These are phyloP conservation scores for Paramormyrops kingsleyae DNA, from an alignment of 2,113 vertebrate species.

Conservation along the genomic window DNA sequence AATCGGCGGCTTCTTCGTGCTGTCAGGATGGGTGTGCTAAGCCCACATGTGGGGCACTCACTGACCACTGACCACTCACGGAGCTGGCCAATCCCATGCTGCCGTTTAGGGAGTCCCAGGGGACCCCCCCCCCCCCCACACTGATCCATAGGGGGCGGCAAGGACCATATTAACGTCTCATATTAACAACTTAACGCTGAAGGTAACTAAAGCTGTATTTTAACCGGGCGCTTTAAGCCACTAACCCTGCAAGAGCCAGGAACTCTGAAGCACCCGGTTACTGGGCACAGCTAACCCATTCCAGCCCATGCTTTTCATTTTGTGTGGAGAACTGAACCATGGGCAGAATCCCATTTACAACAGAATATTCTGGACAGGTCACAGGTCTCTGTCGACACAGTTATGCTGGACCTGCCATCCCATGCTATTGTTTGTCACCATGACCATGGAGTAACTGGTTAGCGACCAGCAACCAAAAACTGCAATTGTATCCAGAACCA, in stretches of 20 bases:
- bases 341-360: neutral
- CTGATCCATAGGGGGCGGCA: neutral
- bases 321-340: neutral
- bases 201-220: slow-evolving; percentile 43
- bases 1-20: neutral
- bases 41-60: neutral
- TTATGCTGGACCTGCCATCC: neutral
- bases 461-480: neutral
- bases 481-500: neutral
- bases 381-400: neutral
- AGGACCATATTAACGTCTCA: neutral
- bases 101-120: neutral
- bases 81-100: too few relatives aligned
- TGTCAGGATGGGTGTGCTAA: neutral
- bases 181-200: slow-evolving; percentile 33
- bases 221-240: slow-evolving; percentile 23
- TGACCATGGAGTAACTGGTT: neutral
- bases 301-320: neutral
- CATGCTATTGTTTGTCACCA: neutral
- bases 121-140: neutral
- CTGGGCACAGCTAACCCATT: neutral
- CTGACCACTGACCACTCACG: neutral
- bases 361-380: neutral
- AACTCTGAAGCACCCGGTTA: neutral
- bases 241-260: neutral